phyloP scores from a whole-genome alignment of 1,140 invertebrate species.

The Drosophila repletoides region DNA sequence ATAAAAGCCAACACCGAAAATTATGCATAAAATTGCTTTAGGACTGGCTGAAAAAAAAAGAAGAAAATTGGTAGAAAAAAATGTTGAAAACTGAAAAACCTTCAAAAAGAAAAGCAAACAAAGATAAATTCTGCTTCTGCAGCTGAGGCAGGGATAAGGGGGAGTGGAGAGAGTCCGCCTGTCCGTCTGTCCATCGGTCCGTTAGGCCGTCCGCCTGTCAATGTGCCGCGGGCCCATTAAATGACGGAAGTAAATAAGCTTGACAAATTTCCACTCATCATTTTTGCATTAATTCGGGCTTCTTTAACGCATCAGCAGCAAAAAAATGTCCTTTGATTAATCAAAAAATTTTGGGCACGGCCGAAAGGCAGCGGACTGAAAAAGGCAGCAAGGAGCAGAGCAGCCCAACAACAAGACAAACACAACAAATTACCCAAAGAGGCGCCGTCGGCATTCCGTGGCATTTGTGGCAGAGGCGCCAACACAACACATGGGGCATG shows the following conservation, averaged over 20 bases:
- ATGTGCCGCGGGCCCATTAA: conserved; percentile 73
- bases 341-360: conserved; percentile 75
- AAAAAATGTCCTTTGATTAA: conserved; percentile 82
- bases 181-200: not conserved
- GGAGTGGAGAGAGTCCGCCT: conserved; percentile 11
- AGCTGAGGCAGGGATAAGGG: no score
- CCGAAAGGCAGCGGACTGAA: conserved; percentile 28
- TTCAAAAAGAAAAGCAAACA: conserved; percentile 53
- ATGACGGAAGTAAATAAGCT: conserved; percentile 82
- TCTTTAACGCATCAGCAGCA: conserved; percentile 63
- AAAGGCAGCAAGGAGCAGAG: no score
- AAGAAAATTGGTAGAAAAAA: conserved; percentile 6
- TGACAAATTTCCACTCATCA: conserved; percentile 82
- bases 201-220: conserved; percentile 26
- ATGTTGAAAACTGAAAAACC: conserved; percentile 21
- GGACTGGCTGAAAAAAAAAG: conserved; percentile 1
- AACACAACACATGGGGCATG: conserved; percentile 36
- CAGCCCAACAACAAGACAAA: conserved; percentile 58
- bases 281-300: conserved; percentile 82
- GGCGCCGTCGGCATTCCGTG: conserved; percentile 53
- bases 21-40: conserved; percentile 73
- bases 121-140: conserved; percentile 59
- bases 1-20: conserved; percentile 53
- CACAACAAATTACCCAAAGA: conserved; percentile 76
- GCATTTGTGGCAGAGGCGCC: conserved; percentile 56